Conservation (phyloP, 2,888 invertebrate species). For the Chydorus sphaericus region DNA sequence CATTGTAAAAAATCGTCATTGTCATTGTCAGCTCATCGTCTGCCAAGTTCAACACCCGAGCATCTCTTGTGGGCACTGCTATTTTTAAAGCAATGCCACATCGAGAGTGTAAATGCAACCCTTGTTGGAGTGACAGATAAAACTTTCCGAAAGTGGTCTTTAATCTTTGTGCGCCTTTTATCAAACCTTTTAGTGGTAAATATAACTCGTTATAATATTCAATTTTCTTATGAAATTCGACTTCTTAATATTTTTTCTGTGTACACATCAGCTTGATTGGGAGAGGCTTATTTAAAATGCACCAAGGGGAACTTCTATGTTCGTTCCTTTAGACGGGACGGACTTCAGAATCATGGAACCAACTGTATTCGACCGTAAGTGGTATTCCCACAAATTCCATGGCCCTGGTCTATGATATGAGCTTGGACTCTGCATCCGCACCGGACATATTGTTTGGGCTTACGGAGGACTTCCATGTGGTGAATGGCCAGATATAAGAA, state of each 20-base stretch:
- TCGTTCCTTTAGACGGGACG: background rate
- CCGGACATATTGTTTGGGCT: background rate
- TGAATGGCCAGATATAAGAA: background rate
- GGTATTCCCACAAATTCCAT: background rate
- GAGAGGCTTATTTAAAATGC: background rate
- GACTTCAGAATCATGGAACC: background rate
- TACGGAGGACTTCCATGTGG: background rate
- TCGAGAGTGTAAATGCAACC: background rate
- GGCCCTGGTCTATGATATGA: background rate
- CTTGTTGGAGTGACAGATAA: background rate
- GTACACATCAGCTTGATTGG: background rate
- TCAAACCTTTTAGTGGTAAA: background rate
- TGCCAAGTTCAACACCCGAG: background rate
- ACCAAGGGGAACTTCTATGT: background rate
- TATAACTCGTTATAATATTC: background rate
- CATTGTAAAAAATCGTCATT: too few species aligned
- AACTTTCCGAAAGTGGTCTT: background rate
- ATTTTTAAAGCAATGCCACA: background rate
- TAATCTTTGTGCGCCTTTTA: background rate
- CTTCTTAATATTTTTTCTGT: background rate
- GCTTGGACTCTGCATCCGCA: background rate
- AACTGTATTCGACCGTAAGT: background rate
- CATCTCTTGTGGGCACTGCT: background rate
- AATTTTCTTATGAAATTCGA: background rate
- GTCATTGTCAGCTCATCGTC: background rate